Conservation (phyloP, 2,797 vertebrate species). For the Erpetoichthys calabaricus region DNA sequence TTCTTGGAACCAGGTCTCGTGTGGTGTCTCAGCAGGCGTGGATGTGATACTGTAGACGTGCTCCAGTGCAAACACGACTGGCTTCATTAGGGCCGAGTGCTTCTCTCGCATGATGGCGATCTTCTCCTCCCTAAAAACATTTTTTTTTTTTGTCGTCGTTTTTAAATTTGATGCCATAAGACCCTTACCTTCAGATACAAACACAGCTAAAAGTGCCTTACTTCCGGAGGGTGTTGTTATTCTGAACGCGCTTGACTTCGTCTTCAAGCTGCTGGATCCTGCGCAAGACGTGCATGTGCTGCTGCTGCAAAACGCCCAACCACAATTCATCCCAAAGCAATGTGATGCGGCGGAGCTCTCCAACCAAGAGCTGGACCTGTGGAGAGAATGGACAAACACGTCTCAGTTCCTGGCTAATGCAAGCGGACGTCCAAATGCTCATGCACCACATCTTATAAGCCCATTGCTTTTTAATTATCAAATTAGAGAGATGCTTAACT, state of each 20-base stretch:
- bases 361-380: constrained; percentile 93
- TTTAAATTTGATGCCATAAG: no score
- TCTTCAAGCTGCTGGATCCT: constrained; percentile 91
- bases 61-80: constrained; percentile 89
- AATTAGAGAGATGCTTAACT: no score
- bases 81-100: constrained; percentile 92
- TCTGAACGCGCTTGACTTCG: constrained; percentile 94
- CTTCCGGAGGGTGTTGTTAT: constrained; percentile 79
- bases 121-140: constrained; percentile 74
- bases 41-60: constrained; percentile 89
- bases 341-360: constrained; percentile 84
- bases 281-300: constrained; percentile 90
- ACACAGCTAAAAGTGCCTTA: constrained; percentile 28
- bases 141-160: no score
- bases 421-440: not conserved
- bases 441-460: not conserved
- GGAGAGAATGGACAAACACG: not conserved
- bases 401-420: constrained; percentile 2
- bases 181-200: no score
- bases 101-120: constrained; percentile 96
- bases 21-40: constrained; percentile 79
- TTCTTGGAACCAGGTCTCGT: constrained; percentile 96
- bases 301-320: constrained; percentile 87
- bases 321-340: constrained; percentile 97
- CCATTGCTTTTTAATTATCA: no score